phyloP scores from a whole-genome alignment of 2,113 vertebrate genomes.

The Stercorarius parasiticus region DNA sequence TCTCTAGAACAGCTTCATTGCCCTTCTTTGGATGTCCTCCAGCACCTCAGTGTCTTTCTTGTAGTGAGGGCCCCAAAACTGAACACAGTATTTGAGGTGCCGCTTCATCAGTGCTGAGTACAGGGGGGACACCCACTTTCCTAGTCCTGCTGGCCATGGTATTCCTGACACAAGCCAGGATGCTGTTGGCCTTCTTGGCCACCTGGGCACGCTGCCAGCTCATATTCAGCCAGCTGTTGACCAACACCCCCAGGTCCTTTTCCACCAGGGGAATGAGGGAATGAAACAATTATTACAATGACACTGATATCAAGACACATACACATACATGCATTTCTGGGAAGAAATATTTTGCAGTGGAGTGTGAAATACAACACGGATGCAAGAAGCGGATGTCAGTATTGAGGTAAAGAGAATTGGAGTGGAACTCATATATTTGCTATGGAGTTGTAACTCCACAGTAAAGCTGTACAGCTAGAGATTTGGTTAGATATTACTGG shows the following conservation, averaged over 20 bases:
- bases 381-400: background rate
- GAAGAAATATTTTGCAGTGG: background rate
- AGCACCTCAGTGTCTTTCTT: background rate
- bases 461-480: background rate
- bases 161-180: background rate
- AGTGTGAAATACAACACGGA: background rate
- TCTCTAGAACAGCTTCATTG: background rate
- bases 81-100: background rate
- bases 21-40: background rate
- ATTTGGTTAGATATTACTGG: background rate
- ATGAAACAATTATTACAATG: background rate
- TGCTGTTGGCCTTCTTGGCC: background rate
- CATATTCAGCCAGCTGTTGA: background rate
- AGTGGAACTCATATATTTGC: background rate
- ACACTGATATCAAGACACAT: background rate
- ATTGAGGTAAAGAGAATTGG: background rate
- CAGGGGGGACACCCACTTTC: background rate
- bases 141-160: background rate
- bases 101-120: background rate
- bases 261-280: background rate
- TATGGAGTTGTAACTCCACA: background rate
- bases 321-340: background rate
- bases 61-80: background rate
- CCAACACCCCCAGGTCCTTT: background rate
- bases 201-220: background rate